These are phyloP conservation scores for Allolobophora icterica DNA, from an alignment of 2,888 invertebrate species.

Conservation along the genomic window DNA sequence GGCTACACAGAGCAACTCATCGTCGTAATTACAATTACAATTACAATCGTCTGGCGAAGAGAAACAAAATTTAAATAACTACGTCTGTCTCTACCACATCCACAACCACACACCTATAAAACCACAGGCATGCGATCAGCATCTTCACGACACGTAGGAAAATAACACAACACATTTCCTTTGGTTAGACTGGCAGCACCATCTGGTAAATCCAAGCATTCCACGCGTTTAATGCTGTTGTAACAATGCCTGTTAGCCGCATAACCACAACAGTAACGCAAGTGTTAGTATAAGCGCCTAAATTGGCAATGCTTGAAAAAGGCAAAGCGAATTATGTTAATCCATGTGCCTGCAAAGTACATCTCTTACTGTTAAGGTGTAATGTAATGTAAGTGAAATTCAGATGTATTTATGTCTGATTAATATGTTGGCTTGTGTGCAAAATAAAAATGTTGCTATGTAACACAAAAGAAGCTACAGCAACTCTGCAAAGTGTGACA, in stretches of 20 bases:
- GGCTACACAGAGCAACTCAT: not conserved
- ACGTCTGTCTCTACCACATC: slow-evolving; percentile 8
- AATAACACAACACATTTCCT: not conserved
- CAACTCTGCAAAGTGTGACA: not conserved
- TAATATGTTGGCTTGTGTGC: not conserved
- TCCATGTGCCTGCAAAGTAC: not conserved
- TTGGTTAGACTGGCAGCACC: slow-evolving; percentile 2
- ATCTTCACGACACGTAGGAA: not conserved
- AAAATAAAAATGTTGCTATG: not conserved
- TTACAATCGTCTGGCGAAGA: not conserved
- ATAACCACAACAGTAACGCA: not conserved
- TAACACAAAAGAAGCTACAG: not conserved
- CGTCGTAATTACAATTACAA: no score
- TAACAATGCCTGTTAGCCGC: not conserved
- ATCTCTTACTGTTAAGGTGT: not conserved
- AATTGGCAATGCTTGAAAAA: not conserved
- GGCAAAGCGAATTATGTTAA: not conserved
- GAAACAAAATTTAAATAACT: slow-evolving; percentile 7
- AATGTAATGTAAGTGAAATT: not conserved
- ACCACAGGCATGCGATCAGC: not conserved
- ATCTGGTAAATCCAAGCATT: slow-evolving; percentile 8
- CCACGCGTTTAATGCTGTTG: not conserved
- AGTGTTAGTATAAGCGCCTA: not conserved
- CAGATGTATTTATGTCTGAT: not conserved
- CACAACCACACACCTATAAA: not conserved